These are phyloP conservation scores for Mimachlamys varia DNA, from an alignment of 2,888 invertebrate genomes.

Conservation along the genomic window DNA sequence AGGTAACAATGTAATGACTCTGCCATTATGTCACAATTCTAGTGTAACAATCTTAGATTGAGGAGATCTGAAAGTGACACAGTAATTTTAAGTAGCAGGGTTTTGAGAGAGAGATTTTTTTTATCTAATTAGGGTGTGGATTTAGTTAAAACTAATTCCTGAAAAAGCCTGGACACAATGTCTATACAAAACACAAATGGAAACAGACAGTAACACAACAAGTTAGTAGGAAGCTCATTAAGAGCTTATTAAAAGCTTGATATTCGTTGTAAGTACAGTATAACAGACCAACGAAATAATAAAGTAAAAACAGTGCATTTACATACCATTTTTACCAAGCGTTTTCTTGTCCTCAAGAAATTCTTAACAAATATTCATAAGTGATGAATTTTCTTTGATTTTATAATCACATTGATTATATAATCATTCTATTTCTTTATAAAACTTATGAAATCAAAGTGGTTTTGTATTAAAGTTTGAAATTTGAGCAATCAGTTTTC, in stretches of 20 bases:
- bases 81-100: too few relatives aligned
- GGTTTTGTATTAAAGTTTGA: too few relatives aligned
- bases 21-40: too few relatives aligned
- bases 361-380: neutral
- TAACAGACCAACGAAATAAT: neutral
- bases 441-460: too few relatives aligned
- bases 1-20: neutral
- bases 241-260: neutral
- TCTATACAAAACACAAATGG: neutral
- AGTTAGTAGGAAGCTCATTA: neutral
- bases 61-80: neutral
- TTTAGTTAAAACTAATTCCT: neutral
- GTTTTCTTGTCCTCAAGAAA: neutral
- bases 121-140: neutral
- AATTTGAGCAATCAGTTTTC: too few relatives aligned
- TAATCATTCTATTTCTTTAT: too few relatives aligned
- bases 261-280: neutral
- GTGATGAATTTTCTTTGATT: neutral
- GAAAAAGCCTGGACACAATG: neutral
- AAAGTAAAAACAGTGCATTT: neutral
- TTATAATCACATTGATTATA: too few relatives aligned
- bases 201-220: neutral
- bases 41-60: too few relatives aligned
- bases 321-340: slow-evolving; percentile 1
- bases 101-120: too few relatives aligned